Evolutionary conservation across 2,888 invertebrate species (phyloP), one percentile per base, ranked within the genome.

Genomic region (Drosophila tripunctata): DNA sequence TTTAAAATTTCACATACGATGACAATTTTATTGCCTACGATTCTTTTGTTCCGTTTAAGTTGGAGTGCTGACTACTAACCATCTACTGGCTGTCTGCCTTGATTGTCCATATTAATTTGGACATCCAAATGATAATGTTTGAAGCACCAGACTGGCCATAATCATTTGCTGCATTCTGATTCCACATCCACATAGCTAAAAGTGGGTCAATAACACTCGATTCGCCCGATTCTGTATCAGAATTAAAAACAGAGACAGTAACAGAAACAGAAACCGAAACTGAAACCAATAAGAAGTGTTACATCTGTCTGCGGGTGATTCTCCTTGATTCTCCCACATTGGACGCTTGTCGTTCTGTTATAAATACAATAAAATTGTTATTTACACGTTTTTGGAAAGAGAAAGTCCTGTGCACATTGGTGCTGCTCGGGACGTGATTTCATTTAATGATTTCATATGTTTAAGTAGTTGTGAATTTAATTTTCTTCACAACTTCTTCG

Each of bases 361-460:
- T 76, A 80, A 67, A 47, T 50, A 66, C 73, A 72, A 87, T 86
- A 88, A 88, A 88, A 84, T 75, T 83, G 78, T 81, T 84, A 78
- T 83, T 87, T 85, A 88, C 88, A 87, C 61, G 72, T 62, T 81
- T 78, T 74, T 88, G 85, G 87, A 89, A 89, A 89, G 89, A 89
- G 89, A 89, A 89, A 89, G 89, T 89, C 75, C 79, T 74, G 72
- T 69, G 66, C 65, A 75, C 19, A 21, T 40, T 24, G 41, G 17
- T 33, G 63, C 67, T 57, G 62, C 61, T n/a, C 41, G 43, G 66
- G 63, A 66, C 81, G 81, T 81, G 78, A 66, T 82, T 85, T 85
- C 75, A 77, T 85, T 81, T 79, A n/a, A n/a, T n/a, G n/a, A n/a
- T n/a, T n/a, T n/a, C n/a, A n/a, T n/a, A 61, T 73, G 69, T 69